Evolutionary conservation across 2,888 invertebrate genomes (phyloP).

Genomic region (Ophion slaviceki): DNA sequence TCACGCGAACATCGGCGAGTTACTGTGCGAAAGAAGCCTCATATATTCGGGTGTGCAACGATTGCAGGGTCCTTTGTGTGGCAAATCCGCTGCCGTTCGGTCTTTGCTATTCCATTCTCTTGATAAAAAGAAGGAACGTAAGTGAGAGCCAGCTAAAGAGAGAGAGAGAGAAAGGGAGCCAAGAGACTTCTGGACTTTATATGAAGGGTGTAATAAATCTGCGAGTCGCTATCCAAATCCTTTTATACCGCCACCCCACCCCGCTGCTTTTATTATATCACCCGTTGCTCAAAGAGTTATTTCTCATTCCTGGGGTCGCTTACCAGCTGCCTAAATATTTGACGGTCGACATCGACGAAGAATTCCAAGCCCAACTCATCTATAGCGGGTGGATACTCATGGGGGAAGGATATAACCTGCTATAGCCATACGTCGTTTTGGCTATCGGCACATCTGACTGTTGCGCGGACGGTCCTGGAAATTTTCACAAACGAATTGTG

Average conservation of each 20-base stretch:
- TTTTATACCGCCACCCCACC: slow-evolving; percentile 56
- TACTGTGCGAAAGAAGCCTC: background rate
- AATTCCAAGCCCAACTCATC: slow-evolving; percentile 41
- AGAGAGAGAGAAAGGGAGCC: background rate
- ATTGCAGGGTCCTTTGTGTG: slow-evolving; percentile 26
- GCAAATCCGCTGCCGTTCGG: slow-evolving; percentile 34
- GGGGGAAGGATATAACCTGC: background rate
- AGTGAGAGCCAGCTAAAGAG: slow-evolving; percentile 18
- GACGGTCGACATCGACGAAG: slow-evolving; percentile 51
- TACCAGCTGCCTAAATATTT: slow-evolving; percentile 61
- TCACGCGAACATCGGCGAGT: slow-evolving; percentile 64
- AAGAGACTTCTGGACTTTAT: slow-evolving; percentile 56
- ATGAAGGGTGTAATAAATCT: slow-evolving; percentile 57
- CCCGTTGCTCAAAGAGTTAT: slow-evolving; percentile 61
- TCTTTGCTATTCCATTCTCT: slow-evolving; percentile 46
- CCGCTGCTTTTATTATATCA: slow-evolving; percentile 55
- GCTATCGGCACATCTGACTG: background rate
- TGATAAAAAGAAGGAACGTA: slow-evolving; percentile 12
- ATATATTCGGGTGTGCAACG: slow-evolving; percentile 55
- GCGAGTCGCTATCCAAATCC: slow-evolving; percentile 59
- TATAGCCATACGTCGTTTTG: background rate
- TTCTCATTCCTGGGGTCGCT: slow-evolving; percentile 42
- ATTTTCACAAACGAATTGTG: background rate
- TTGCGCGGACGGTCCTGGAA: background rate
- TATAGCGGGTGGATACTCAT: background rate